Evolutionary conservation across 2,888 invertebrate genomes (phyloP), one percentile per base, ranked within the genome.

Genomic region (Aporophyla lueneburgensis): DNA sequence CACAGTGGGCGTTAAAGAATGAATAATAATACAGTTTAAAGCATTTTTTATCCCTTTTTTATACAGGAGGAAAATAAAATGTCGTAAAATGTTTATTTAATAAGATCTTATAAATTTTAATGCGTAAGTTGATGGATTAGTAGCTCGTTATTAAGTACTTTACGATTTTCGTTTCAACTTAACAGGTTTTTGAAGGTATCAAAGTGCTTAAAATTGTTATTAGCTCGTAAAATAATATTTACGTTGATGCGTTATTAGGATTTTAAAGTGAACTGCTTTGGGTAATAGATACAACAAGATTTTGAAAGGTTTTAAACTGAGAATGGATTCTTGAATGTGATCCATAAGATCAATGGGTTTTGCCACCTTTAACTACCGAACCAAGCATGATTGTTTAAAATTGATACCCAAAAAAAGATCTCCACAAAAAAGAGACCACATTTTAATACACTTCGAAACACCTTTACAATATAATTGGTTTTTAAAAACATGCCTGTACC

Each of bases 401-500:
- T 40, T 49, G 33, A 76, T 43, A 71, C 16, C 43, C 33, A 59
- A 71, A 73, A 80, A 81, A 21, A 73, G 16, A 56, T 21, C 40
- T 16, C 5, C 5, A 53, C 16, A 14, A 86, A 83, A 83, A 80
- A 79, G 68, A 24, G 12, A 74, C 84, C 77, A 61, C 73, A 77
- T 79, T 79, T 76, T 62, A 67, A 67, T 63, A 72, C 66, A 74
- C 76, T 81, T 81, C 83, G 75, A 83, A 90, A 89, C 91, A 92
- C 91, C 90, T 93, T 93, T 91, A 92, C 87, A 90, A 88, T 89
- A 90, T 93, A 94, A 94, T 94, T 94, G 93, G 92, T 93, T 94
- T 94, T 93, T 91, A 92, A 94, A 86, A 93, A 91, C 92, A 88
- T 89, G 21, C 84, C 75, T 77, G 21, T 74, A 61, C 78, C 74